Base-by-base conservation (phyloP, 2,888 invertebrate species). In the Cloeon dipterum region DNA sequence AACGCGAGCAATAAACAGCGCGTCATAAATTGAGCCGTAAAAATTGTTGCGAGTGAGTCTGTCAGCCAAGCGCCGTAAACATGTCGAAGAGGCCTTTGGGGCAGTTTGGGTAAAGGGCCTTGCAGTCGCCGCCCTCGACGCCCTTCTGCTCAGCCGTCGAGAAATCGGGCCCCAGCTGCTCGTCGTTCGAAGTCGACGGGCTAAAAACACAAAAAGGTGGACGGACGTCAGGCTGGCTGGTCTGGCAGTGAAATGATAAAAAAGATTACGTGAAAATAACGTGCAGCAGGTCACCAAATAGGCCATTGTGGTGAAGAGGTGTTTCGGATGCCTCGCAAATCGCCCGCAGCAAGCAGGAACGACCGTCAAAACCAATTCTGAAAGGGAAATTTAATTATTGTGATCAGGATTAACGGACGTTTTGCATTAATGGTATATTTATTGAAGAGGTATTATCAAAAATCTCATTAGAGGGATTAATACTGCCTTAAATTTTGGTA, bases 191-290 rank as follows among this genome's bases (percentile, higher is more conserved):
- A 29, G 29, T 16, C 3, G 38, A 38, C 19, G 38, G 38, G 16
- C 38, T 38, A 38, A 13, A 34, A 38, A 16, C 7, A 8, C 21
- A 10, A n/a, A n/a, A 7, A 8, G 11, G 7, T 23, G 23, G 11
- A 8, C 11, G 11, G n/a, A n/a, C n/a, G n/a, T n/a, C n/a, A n/a
- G n/a, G n/a, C n/a, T n/a, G n/a, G n/a, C n/a, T n/a, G n/a, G n/a
- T n/a, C n/a, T n/a, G n/a, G n/a, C n/a, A n/a, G n/a, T n/a, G n/a
- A n/a, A n/a, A n/a, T n/a, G n/a, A n/a, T n/a, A n/a, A n/a, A n/a
- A n/a, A n/a, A n/a, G n/a, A n/a, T 66, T 56, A 78, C 78, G 74
- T 74, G 34, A 78, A 59, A 18, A 74, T 55, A 46, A 70, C 68
- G 41, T 65, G 66, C 26, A 74, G 56, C 26, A 77, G 55, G 52